Evolutionary conservation across 2,797 vertebrate species (phyloP).

Genomic region (Phoebastria nigripes): DNA sequence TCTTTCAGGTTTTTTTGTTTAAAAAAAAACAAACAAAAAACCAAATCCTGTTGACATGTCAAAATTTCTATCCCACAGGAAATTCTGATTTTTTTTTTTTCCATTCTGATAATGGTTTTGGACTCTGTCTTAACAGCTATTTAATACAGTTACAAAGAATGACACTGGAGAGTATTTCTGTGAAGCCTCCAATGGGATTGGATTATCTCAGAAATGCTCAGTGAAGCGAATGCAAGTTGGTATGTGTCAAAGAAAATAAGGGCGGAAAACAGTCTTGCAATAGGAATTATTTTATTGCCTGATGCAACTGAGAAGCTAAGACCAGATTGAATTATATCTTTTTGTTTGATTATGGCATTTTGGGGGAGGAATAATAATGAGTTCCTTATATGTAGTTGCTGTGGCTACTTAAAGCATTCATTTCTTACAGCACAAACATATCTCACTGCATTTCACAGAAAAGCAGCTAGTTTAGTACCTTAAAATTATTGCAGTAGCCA

Average conservation of each 20-base stretch:
- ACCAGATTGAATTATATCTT: background rate
- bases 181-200: conserved; percentile 86
- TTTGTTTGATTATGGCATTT: background rate
- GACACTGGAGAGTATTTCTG: conserved; percentile 92
- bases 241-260: conserved; percentile 63
- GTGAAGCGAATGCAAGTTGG: conserved; percentile 88
- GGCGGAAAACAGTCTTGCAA: background rate
- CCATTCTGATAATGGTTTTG: background rate
- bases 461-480: background rate
- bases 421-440: background rate
- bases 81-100: background rate
- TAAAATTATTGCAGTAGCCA: background rate
- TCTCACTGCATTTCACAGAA: background rate
- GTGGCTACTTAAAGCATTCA: background rate
- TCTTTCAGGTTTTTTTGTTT: background rate
- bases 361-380: background rate
- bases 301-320: background rate
- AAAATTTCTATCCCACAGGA: background rate
- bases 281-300: background rate
- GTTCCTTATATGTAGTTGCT: background rate
- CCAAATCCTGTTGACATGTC: background rate
- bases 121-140: conserved; percentile 77
- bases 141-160: conserved; percentile 84
- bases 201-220: conserved; percentile 81
- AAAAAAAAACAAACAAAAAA: background rate